Conservation (phyloP, 2,113 vertebrate genomes). For the Leucoraja erinaceus region DNA sequence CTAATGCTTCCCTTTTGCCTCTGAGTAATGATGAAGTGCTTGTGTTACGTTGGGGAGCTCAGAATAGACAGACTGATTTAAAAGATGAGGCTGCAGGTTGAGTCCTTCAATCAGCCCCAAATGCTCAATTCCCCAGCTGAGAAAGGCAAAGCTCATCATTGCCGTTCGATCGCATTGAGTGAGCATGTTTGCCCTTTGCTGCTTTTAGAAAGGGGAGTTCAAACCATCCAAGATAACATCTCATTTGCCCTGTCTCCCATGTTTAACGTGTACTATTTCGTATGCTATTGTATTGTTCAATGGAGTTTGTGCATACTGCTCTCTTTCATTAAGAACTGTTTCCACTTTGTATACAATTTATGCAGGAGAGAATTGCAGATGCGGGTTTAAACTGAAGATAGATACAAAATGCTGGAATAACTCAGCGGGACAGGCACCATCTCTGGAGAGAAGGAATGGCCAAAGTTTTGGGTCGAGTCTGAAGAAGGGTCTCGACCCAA, state of each 20-base stretch:
- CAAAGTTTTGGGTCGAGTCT: no score
- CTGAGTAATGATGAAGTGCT: constrained; percentile 25
- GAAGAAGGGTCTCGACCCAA: no score
- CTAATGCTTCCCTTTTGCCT: constrained; percentile 4
- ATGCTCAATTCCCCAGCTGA: constrained; percentile 25
- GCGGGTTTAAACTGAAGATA: no score
- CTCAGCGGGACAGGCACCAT: no score
- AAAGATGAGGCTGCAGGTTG: constrained; percentile 11
- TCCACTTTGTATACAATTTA: not conserved
- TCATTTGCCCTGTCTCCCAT: not conserved
- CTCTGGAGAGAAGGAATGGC: no score
- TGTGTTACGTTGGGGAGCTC: not conserved
- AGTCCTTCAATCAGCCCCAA: constrained; percentile 18
- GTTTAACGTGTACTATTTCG: not conserved
- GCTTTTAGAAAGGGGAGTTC: not conserved
- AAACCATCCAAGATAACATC: not conserved
- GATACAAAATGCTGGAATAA: no score
- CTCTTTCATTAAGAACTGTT: not conserved
- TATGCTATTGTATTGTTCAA: not conserved
- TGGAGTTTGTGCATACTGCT: not conserved
- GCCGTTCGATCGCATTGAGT: not conserved
- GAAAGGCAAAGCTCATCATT: not conserved
- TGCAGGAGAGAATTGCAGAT: no score
- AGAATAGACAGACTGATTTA: constrained; percentile 30
- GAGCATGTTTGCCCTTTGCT: not conserved